Conservation (phyloP, 2,113 vertebrate genomes). For the Tylochromis polylepis region DNA sequence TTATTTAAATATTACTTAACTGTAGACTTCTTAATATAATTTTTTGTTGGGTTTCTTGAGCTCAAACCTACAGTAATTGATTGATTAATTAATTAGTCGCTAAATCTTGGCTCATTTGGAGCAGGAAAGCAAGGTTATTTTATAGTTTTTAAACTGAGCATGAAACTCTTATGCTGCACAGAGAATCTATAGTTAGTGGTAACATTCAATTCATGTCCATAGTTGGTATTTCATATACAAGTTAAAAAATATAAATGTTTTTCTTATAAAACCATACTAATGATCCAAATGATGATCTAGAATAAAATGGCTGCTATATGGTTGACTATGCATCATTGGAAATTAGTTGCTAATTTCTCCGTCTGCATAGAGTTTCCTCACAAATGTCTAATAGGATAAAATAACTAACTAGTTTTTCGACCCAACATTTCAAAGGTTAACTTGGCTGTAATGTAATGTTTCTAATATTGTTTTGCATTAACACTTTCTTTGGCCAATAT, state of each 20-base stretch:
- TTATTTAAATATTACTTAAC: not conserved
- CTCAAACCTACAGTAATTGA: fast-evolving
- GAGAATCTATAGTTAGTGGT: not conserved
- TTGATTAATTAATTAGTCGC: not conserved
- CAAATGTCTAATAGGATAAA: not conserved
- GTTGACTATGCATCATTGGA: not conserved
- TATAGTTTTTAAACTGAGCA: not conserved
- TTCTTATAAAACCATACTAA: not conserved
- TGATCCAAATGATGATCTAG: fast-evolving
- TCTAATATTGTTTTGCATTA: not conserved
- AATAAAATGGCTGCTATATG: not conserved
- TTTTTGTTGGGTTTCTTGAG: fast-evolving
- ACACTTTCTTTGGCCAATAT: not conserved
- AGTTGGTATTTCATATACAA: not conserved
- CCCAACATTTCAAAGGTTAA: not conserved
- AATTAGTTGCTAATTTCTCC: not conserved
- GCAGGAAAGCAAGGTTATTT: not conserved
- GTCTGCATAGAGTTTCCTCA: not conserved
- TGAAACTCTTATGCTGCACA: not conserved
- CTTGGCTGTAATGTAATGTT: not conserved
- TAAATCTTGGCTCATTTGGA: not conserved
- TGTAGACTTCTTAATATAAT: not conserved
- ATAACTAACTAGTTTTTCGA: not conserved
- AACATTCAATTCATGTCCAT: not conserved
- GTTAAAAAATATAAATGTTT: fast-evolving